Base-by-base conservation (phyloP, 1,140 invertebrate genomes). In the Galleria mellonella region DNA sequence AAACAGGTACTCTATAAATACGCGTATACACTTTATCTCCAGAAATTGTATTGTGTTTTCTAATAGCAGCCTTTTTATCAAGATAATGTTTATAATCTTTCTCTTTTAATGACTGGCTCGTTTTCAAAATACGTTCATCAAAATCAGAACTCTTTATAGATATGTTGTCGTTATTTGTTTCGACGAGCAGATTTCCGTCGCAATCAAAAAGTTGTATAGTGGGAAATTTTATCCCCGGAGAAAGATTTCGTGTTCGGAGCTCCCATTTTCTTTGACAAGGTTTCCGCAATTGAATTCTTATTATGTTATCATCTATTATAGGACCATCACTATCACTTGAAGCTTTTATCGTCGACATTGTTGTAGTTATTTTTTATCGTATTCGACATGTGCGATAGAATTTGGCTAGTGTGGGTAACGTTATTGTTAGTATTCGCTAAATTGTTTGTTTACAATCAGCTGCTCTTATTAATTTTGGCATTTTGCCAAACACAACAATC, bases 131-230 rank as follows among this genome's bases (percentile, higher is more conserved):
- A 40, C 47, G 41, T 31, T 76, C 73, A 33, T 72, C 61, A 42
- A 60, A 71, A 46, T 83, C 75, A 9, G 66, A 66, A 51, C 84
- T 87, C 60, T 78, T 86, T 51, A 87, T 86, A 23, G 84, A 86
- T 57, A 87, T 54, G 38, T 87, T 87, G 42, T 87, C 86, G 45
- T 87, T 82, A 57, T 87, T 87, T 52, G 86, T 87, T 63, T 87
- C 86, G 10, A 87, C 70, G 41, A 87, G 66, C 17, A 87, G 62
- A 61, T 87, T 87, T 49, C 86, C 86, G 12, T 87, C 86, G 52
- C 83, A 85, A 72, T 87, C 86, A 60, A 87, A 87, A 35, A 87
- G 74, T 59, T 87, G 86, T 60, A 87, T 72, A 30, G 73, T 87
- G 9, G 86, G 86, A 52, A 87, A 87, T 48, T 58, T 78, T 29